Evolutionary conservation across 2,888 invertebrate genomes (phyloP), one percentile per base, ranked within the genome.

Genomic region (Monoplex corrugatus): DNA sequence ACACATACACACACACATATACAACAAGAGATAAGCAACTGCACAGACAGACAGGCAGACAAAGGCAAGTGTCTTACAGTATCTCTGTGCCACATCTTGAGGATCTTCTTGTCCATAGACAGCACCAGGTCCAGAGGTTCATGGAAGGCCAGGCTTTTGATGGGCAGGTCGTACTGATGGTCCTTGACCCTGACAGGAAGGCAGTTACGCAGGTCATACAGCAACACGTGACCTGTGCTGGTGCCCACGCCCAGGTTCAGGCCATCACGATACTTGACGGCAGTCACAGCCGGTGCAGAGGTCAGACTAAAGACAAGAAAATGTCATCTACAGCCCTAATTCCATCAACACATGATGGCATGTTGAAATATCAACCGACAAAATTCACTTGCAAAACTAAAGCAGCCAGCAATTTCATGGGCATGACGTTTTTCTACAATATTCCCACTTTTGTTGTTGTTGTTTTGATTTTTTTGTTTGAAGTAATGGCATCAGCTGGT

Each of bases 171-270:
- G 95, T 99, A 98, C 97, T 98, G 98, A 95, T 99, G 99, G 96
- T 99, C 99, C 96, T 99, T 99, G 0, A 98, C 97, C 80, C 98
- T 96, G 82, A 98, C 97, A 0, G 99, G 99, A 95, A 98, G 98
- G 93, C 97, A 97, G 10, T 99, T 98, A 91, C 99, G 97, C 91
- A 99, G 97, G 96, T 99, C 99, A 96, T 99, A 99, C 0, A 99
- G 96, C 19, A 99, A 96, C 63, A 96, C 94, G 96, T 99, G 99
- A 0, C 99, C 99, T 38, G 98, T 98, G 8, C 98, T 97, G 68
- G 98, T 99, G 23, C 99, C 99, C 3, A 99, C 98, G 38, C 98
- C 99, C 88, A 97, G 92, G 57, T 96, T 96, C 75, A 97, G 93
- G 5, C 96, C 96, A 94, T 97, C 97, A 87, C 94, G 91, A 89